Conservation (phyloP, 2,888 invertebrate species). For the Callyntrura sp. region DNA sequence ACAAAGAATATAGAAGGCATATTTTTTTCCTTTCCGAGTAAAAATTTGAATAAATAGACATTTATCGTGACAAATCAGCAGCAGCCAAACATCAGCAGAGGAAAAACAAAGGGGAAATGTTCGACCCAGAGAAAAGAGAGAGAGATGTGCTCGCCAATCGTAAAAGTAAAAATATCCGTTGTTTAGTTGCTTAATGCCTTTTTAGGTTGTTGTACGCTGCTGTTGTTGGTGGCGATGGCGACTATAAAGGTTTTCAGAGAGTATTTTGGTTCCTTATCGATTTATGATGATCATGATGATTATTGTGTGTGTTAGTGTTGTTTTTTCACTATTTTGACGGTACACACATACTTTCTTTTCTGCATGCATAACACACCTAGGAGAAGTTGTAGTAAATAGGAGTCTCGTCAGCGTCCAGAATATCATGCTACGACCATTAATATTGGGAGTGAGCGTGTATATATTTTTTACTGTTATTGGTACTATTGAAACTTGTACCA, state of each 20-base stretch:
- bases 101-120: background rate
- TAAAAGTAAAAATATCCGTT: slow-evolving; percentile 44
- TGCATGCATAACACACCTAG: background rate
- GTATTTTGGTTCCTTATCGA: slow-evolving; percentile 60
- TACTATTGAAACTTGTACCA: background rate
- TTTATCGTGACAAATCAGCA: slow-evolving; percentile 54
- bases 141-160: slow-evolving; percentile 15
- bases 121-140: background rate
- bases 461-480: slow-evolving; percentile 16
- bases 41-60: too few relatives aligned
- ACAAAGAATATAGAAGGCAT: too few relatives aligned
- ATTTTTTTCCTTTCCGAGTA: too few relatives aligned
- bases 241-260: background rate
- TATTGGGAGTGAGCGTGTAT: background rate
- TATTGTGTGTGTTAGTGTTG: slow-evolving; percentile 40
- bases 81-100: background rate
- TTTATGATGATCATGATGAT: slow-evolving; percentile 61
- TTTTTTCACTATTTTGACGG: slow-evolving; percentile 40
- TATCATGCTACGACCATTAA: background rate
- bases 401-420: background rate
- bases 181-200: slow-evolving; percentile 17
- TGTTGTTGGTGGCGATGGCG: background rate
- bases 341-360: background rate
- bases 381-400: background rate
- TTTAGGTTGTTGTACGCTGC: background rate